phyloP scores from a whole-genome alignment of 2,888 invertebrate genomes.

The Formica aserva region DNA sequence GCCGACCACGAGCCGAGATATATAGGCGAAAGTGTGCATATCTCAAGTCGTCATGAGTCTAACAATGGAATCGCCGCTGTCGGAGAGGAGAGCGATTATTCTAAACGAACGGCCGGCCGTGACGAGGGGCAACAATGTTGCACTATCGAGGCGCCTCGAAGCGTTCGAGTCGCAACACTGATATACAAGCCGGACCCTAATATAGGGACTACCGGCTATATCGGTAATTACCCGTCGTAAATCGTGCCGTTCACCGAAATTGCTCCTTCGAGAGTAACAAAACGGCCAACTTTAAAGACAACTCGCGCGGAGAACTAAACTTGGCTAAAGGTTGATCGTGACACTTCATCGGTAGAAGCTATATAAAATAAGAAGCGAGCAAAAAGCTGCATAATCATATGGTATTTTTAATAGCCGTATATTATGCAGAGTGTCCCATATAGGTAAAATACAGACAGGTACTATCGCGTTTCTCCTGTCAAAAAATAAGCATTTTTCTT shows the following conservation, averaged over 20 bases:
- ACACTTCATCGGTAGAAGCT: conserved; percentile 14
- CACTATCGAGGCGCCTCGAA: conserved; percentile 62
- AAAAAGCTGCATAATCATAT: background rate
- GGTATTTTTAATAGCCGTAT: background rate
- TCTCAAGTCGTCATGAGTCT: background rate
- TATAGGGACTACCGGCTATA: conserved; percentile 64
- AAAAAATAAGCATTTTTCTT: background rate
- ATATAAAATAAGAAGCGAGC: conserved; percentile 58
- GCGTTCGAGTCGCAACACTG: conserved; percentile 53
- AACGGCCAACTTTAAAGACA: conserved; percentile 77
- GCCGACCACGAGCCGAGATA: background rate
- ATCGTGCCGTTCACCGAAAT: conserved; percentile 74
- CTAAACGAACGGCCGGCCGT: conserved; percentile 41
- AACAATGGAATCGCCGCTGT: conserved; percentile 43
- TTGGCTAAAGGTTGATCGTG: conserved; percentile 43
- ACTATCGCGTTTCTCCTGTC: background rate
- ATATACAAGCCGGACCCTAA: conserved; percentile 65
- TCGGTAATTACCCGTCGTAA: conserved; percentile 76
- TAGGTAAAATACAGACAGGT: background rate
- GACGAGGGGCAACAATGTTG: conserved; percentile 57
- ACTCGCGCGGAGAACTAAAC: conserved; percentile 63
- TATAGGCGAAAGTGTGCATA: conserved; percentile 8
- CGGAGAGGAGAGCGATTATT: conserved; percentile 22
- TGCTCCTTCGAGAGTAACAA: conserved; percentile 73
- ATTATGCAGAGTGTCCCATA: background rate